Percentiles rank a stretch among this genome's conserved stretches.
Evolutionary conservation across 2,113 vertebrate species (phyloP).

Genomic region (Cyanoderma ruficeps): DNA sequence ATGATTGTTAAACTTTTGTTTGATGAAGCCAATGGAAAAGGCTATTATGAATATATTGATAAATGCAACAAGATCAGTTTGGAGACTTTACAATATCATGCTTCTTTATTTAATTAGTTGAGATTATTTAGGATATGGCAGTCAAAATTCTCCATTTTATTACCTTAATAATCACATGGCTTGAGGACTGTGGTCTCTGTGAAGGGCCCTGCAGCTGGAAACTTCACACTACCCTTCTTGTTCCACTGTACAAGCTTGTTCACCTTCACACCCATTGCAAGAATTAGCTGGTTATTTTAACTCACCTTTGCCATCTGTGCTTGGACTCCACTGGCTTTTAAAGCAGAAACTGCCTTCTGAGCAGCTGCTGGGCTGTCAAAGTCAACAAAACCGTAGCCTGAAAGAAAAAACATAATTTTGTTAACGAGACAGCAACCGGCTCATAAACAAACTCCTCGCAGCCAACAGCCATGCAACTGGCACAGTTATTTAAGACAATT

Average conservation of each 20-base stretch:
- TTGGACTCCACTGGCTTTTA: slow-evolving; percentile 93
- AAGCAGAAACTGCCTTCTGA: slow-evolving; percentile 94
- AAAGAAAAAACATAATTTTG: slow-evolving; percentile 41
- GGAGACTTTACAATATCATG: not conserved
- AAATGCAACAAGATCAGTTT: not conserved
- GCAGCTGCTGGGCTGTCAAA: slow-evolving; percentile 96
- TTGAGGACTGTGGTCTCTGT: not conserved
- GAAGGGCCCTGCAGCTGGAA: not conserved
- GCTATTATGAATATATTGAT: not conserved
- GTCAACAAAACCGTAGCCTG: slow-evolving; percentile 98
- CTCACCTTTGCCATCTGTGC: slow-evolving; percentile 99
- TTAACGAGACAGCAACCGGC: not conserved
- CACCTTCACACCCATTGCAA: not conserved
- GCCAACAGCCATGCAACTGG: not conserved
- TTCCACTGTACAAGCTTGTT: not conserved
- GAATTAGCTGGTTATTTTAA: not conserved
- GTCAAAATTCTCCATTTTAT: not conserved
- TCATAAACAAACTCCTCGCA: not conserved
- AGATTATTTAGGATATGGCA: not conserved
- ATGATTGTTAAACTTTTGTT: not conserved
- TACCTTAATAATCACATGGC: not conserved
- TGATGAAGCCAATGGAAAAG: not conserved
- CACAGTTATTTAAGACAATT: not conserved
- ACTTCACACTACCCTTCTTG: not conserved
- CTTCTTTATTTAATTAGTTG: not conserved